Evolutionary conservation across 2,797 vertebrate genomes (phyloP).

Genomic region (Rhinatrema bivittatum): DNA sequence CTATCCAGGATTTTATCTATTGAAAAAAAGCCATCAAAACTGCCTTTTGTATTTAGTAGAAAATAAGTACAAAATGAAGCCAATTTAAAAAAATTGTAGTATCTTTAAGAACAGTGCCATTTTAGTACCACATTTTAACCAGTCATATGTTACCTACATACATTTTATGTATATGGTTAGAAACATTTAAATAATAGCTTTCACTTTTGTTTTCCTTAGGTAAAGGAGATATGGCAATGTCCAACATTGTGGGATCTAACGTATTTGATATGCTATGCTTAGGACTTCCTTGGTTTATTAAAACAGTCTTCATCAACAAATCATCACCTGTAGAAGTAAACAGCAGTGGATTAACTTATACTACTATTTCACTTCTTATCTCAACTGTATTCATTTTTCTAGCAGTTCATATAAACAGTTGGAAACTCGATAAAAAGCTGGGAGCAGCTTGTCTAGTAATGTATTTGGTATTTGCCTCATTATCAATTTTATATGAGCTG

Average conservation of each 20-base stretch:
- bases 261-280: constrained; percentile 95
- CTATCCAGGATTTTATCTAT: no score
- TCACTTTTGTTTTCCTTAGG: constrained; percentile 61
- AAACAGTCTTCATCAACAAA: constrained; percentile 78
- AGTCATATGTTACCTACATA: no score
- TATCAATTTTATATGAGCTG: constrained; percentile 88
- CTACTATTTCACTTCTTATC: constrained; percentile 75
- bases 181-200: no score
- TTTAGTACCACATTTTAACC: no score
- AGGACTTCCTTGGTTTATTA: constrained; percentile 92
- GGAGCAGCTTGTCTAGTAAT: constrained; percentile 72
- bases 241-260: constrained; percentile 95
- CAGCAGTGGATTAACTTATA: constrained; percentile 82
- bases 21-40: no score
- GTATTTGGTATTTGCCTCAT: constrained; percentile 74
- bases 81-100: no score
- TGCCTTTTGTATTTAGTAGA: no score
- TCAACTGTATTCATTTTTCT: constrained; percentile 84
- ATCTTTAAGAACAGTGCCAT: no score
- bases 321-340: constrained; percentile 77
- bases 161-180: no score
- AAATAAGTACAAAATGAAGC: no score
- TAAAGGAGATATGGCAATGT: constrained; percentile 96
- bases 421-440: constrained; percentile 89
- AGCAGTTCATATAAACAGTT: constrained; percentile 78